Percentiles rank a stretch among this genome's conserved stretches.
These are phyloP conservation scores for Tillus elongatus DNA, from an alignment of 2,888 invertebrate genomes.

Conservation along the genomic window DNA sequence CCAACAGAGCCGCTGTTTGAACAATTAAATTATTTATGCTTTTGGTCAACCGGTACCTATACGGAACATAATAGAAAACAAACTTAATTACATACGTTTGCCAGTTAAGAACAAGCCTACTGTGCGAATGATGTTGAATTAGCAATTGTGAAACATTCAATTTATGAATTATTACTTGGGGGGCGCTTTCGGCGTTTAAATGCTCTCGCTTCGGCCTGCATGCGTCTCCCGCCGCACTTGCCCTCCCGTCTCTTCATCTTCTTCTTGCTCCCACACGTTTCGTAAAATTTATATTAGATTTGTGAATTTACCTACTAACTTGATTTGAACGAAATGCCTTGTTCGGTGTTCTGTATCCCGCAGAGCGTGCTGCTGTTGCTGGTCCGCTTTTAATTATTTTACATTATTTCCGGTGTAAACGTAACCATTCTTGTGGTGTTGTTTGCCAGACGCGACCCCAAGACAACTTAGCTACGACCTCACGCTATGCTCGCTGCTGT, in stretches of 20 bases:
- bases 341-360: neutral
- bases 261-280: slow-evolving; percentile 19
- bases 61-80: slow-evolving; percentile 44
- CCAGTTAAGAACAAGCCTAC: slow-evolving; percentile 40
- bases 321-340: slow-evolving; percentile 28
- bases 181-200: slow-evolving; percentile 24
- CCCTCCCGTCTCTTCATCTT: slow-evolving; percentile 14
- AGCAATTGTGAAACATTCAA: slow-evolving; percentile 44
- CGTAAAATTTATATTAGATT: slow-evolving; percentile 40
- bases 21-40: slow-evolving; percentile 42
- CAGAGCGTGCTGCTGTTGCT: slow-evolving; percentile 2
- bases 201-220: neutral
- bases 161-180: slow-evolving; percentile 42
- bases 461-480: slow-evolving; percentile 1
- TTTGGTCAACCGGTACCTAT: slow-evolving; percentile 37
- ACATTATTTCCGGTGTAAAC: slow-evolving; percentile 1
- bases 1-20: slow-evolving; percentile 28
- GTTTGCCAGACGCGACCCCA: neutral
- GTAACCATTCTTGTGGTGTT: neutral
- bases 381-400: slow-evolving; percentile 2
- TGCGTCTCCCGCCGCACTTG: neutral
- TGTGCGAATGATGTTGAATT: slow-evolving; percentile 41
- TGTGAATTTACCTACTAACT: slow-evolving; percentile 33
- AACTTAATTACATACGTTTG: slow-evolving; percentile 42
- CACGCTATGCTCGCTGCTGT: no score